phyloP scores from a whole-genome alignment of 2,888 invertebrate species.

The Theretra japonica region DNA sequence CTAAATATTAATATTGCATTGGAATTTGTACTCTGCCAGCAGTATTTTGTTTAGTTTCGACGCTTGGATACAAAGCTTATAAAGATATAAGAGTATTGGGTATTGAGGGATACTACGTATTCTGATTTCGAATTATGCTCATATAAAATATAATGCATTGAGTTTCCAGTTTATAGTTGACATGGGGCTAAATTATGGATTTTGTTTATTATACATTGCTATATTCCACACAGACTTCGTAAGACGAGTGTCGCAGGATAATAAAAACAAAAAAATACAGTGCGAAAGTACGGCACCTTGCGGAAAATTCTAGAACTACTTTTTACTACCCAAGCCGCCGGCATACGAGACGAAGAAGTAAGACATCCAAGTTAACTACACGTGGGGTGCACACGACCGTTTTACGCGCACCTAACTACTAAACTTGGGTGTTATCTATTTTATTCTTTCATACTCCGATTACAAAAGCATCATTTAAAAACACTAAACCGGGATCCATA shows the following conservation, averaged over 20 bases:
- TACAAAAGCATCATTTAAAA: constrained; percentile 23
- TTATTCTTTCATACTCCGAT: constrained; percentile 21
- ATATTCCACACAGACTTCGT: too few relatives aligned
- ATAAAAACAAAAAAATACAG: too few relatives aligned
- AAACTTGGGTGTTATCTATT: not conserved
- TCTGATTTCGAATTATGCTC: not conserved
- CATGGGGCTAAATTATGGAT: not conserved
- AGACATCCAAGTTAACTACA: not conserved
- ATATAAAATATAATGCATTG: not conserved
- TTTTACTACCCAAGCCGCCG: not conserved
- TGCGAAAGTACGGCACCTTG: too few relatives aligned
- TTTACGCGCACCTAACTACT: not conserved
- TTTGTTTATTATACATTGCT: not conserved
- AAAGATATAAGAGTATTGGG: not conserved
- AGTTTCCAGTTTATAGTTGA: not conserved
- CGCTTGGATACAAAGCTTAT: not conserved
- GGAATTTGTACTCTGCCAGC: constrained; percentile 54
- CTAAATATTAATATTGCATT: constrained; percentile 74
- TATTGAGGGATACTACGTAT: not conserved
- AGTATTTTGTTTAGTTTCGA: constrained; percentile 14
- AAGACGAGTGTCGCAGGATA: too few relatives aligned
- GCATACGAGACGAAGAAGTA: not conserved
- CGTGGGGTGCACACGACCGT: not conserved
- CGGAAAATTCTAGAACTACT: not conserved
- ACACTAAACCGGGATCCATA: constrained; percentile 34